Evolutionary conservation across 2,888 invertebrate genomes (phyloP).

Genomic region (Acanthacorydalis orientalis): DNA sequence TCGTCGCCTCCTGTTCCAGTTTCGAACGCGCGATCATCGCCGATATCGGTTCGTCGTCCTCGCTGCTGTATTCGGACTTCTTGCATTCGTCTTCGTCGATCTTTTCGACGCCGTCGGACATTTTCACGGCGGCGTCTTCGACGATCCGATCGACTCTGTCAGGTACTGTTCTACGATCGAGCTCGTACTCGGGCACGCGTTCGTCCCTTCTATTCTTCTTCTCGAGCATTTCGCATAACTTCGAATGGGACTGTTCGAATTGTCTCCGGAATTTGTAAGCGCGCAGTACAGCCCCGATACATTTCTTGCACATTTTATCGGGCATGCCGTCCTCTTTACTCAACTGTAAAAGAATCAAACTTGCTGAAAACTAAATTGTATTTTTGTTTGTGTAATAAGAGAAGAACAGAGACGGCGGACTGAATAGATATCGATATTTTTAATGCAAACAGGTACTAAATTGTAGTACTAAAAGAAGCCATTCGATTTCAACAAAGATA

Average conservation of each 20-base stretch:
- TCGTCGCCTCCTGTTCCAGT: neutral
- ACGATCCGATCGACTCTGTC: too few relatives aligned
- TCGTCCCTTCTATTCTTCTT: neutral
- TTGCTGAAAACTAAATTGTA: too few relatives aligned
- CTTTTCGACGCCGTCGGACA: too few relatives aligned
- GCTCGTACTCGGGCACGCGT: neutral
- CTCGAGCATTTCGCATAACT: conserved; percentile 1
- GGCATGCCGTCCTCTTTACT: conserved; percentile 12
- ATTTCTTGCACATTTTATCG: conserved; percentile 12
- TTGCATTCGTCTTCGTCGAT: too few relatives aligned
- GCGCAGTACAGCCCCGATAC: conserved; percentile 11
- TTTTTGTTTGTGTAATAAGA: too few relatives aligned
- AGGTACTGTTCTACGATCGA: neutral
- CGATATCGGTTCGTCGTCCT: neutral
- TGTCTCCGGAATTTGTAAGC: conserved; percentile 9
- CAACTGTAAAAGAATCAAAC: conserved; percentile 11
- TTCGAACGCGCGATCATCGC: neutral
- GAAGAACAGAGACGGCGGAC: too few relatives aligned
- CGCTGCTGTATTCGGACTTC: neutral
- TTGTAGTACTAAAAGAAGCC: too few relatives aligned
- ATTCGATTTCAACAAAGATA: too few relatives aligned
- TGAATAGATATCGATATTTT: too few relatives aligned
- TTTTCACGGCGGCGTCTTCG: too few relatives aligned
- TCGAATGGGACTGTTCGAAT: conserved; percentile 5
- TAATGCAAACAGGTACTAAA: too few relatives aligned